A percentile compares a stretch with the other conserved stretches of the same genome.
Conservation (phyloP, 2,113 vertebrate species). For the Prietella phreatophila region DNA sequence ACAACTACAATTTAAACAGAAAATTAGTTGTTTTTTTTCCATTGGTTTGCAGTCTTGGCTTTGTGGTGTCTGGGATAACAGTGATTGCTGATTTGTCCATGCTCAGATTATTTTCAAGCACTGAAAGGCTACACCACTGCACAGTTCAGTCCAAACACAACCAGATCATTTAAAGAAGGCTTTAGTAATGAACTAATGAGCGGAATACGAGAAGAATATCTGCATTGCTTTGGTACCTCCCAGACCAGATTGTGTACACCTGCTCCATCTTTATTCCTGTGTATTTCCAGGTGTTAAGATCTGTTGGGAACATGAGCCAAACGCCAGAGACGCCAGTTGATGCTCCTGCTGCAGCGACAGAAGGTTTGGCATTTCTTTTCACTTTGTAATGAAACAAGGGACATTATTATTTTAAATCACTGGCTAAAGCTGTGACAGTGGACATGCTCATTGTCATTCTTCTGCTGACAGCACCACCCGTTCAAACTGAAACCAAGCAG, state of each 20-base stretch:
- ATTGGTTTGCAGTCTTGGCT: neutral
- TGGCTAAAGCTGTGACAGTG: conserved; percentile 14
- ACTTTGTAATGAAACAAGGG: conserved; percentile 8
- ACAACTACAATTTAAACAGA: neutral
- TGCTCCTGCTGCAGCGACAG: conserved; percentile 65
- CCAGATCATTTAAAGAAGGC: neutral
- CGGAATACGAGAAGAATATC: neutral
- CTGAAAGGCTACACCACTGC: neutral
- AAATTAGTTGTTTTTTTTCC: neutral
- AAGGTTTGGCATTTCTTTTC: conserved; percentile 68
- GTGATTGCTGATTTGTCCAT: neutral
- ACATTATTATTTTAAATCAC: neutral
- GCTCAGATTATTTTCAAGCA: neutral
- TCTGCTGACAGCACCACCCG: conserved; percentile 30
- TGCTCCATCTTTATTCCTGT: conserved; percentile 12
- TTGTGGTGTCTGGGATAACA: neutral
- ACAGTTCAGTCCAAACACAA: neutral
- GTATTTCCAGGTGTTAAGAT: conserved; percentile 47
- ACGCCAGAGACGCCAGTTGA: conserved; percentile 71
- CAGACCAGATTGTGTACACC: neutral
- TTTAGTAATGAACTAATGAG: neutral
- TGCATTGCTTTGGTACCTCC: neutral
- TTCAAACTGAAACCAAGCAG: conserved; percentile 74
- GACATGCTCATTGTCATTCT: conserved; percentile 35
- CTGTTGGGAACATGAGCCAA: conserved; percentile 71